Conservation (phyloP, 2,888 invertebrate genomes). For the Timema podura region DNA sequence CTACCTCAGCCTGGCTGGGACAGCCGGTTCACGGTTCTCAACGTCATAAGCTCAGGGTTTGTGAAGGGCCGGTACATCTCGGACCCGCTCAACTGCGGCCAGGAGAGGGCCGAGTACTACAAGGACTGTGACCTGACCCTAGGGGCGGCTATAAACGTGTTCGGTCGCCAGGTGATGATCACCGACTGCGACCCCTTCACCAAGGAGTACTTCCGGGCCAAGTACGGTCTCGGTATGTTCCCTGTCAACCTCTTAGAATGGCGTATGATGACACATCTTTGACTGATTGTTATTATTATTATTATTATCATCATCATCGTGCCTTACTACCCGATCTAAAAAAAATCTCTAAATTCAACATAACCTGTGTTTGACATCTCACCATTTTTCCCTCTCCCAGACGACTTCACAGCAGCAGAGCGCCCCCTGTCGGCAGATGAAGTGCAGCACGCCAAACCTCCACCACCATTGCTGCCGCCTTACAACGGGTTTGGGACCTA, state of each 20-base stretch:
- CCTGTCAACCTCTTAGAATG: no score
- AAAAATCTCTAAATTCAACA: no score
- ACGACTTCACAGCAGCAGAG: slow-evolving; percentile 57
- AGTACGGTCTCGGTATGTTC: slow-evolving; percentile 57
- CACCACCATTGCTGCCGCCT: slow-evolving; percentile 63
- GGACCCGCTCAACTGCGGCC: slow-evolving; percentile 56
- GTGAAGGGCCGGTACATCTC: slow-evolving; percentile 50
- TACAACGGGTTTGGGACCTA: slow-evolving; percentile 89
- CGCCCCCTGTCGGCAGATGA: slow-evolving; percentile 33
- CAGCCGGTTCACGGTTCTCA: slow-evolving; percentile 50
- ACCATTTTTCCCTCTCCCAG: slow-evolving; percentile 39
- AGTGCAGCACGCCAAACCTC: slow-evolving; percentile 31
- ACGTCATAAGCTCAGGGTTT: slow-evolving; percentile 54
- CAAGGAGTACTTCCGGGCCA: slow-evolving; percentile 73
- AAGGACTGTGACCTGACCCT: slow-evolving; percentile 73
- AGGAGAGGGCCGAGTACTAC: slow-evolving; percentile 38
- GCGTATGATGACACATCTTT: no score
- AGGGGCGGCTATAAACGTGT: slow-evolving; percentile 76
- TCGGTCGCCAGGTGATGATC: slow-evolving; percentile 73
- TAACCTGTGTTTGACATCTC: no score
- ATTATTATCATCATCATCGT: no score
- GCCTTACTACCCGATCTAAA: no score
- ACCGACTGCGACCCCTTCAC: slow-evolving; percentile 84
- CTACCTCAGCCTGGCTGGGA: slow-evolving; percentile 50
- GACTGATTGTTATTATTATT: no score